Evolutionary conservation across 2,888 invertebrate species (phyloP), one percentile per base, ranked within the genome.

Genomic region (Macrosiphum euphorbiae): DNA sequence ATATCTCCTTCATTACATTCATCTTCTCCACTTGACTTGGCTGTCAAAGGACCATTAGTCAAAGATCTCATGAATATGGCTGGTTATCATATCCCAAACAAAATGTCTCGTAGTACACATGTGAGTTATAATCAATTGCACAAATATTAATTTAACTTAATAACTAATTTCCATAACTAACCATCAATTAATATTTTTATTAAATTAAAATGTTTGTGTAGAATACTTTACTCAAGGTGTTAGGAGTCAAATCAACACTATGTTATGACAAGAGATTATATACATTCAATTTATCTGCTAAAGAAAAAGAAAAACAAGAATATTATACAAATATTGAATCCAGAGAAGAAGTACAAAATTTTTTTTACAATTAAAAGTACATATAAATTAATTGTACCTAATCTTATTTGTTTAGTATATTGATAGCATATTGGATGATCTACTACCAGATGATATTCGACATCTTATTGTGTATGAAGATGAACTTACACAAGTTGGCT

Each of bases 21-120:
- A 92, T 97, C 98, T 87, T 97, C 98, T 24, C 97, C 98, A 0
- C 96, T 99, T 93, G 99, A 99, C 96, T 97, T 98, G 94, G 98
- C 98, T 95, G 98, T 99, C 89, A 99, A 99, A 96, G 99, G 98
- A 1, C 98, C 98, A 0, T 96, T 99, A 95, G 98, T 99, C 24
- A 97, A 97, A 95, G 98, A 98, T 94, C 97, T 99, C 93, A 97
- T 99, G 95, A 99, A 99, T 96, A 97, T 99, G 95, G 98, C 98
- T 50, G 98, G 99, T 95, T 99, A 98, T 96, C 98, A 98, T 95
- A 97, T 99, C 94, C 98, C 98, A 13, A 94, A 95, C 91, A 95
- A 95, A 92, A 94, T 95, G 67, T 94, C 94, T 84, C 61, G 94
- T 47, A 94, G 94, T 28, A 94, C 95, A 85, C 94, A 95, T 94